Evolutionary conservation across 2,797 vertebrate species (phyloP), one percentile per base, ranked within the genome.

Genomic region (Pelochelys cantorii): DNA sequence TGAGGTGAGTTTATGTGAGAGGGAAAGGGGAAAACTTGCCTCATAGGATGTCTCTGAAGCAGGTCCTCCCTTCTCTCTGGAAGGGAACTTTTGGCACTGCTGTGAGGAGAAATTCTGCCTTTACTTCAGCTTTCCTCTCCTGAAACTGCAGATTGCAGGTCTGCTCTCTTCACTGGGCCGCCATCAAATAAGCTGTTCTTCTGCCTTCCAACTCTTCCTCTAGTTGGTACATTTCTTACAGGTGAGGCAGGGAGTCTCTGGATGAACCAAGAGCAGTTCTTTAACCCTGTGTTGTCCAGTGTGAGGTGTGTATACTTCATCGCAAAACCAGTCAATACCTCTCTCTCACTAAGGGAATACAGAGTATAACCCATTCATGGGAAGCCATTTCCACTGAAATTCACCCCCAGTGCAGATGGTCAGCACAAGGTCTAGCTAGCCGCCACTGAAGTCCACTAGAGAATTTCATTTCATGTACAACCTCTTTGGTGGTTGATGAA

Each of bases 401-500:
- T 96, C 1, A 0, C 54, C 79, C 68, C 57, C 59, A 6, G 92
- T 90, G 93, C 93, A 82, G 29, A 48, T 37, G 1, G 86, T 92
- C 95, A 95, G 18, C 3, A 20, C 59, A 54, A 52, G 55, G 75
- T 48, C 62, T 85, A 81, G 68, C 56, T 85, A 81, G 68, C 56
- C 59, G 88, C 86, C 89, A 83, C 84, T 1, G 18, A 91, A 87
- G 31, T n/a, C 62, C 29, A 65, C 14, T n/a, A 65, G 7, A 2
- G 2, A 65, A 65, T 65, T 90, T 94, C 92, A 94, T 93, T 95
- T 53, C 83, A 94, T 86, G 88, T 53, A 88, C 62, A 77, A 86
- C 88, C 89, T 91, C 84, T 94, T 93, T 84, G 90, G 71, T 86
- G 95, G 92, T 87, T 94, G 87, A 89, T 94, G 85, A 94, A 90